phyloP scores from a whole-genome alignment of 2,888 invertebrate genomes.

The Incurvaria masculella region DNA sequence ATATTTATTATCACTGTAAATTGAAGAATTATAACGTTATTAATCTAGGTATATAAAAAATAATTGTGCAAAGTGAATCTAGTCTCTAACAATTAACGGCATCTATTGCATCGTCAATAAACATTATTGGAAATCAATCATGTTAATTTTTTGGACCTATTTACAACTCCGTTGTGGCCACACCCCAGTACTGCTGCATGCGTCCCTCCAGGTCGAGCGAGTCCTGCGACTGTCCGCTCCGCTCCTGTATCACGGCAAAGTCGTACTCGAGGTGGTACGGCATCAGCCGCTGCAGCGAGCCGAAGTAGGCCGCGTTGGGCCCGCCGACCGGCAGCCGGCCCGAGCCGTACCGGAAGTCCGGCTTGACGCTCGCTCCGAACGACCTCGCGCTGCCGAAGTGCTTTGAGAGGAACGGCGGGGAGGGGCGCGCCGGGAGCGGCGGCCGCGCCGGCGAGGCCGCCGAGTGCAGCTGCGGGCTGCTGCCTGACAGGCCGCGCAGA shows the following conservation, averaged over 20 bases:
- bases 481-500: constrained; percentile 63
- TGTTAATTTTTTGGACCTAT: constrained; percentile 3
- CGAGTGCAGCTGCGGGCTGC: constrained; percentile 64
- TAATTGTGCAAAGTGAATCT: background rate
- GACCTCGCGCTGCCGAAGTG: constrained; percentile 80
- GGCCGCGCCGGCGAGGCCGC: constrained; percentile 38
- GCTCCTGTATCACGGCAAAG: constrained; percentile 79
- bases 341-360: constrained; percentile 56
- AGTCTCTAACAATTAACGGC: background rate
- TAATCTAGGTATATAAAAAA: background rate
- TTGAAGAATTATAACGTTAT: background rate
- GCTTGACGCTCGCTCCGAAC: constrained; percentile 64
- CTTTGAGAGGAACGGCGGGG: constrained; percentile 61
- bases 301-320: constrained; percentile 85
- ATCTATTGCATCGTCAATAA: background rate
- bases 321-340: constrained; percentile 68
- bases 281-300: constrained; percentile 79
- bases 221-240: constrained; percentile 63
- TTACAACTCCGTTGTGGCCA: constrained; percentile 82
- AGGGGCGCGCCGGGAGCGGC: constrained; percentile 19
- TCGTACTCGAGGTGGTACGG: constrained; percentile 79
- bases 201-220: constrained; percentile 77
- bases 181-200: constrained; percentile 90
- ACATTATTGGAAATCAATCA: background rate
- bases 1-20: background rate